These are phyloP conservation scores for Misgurnus mizolepis DNA, from an alignment of 2,113 vertebrate genomes.

Conservation along the genomic window DNA sequence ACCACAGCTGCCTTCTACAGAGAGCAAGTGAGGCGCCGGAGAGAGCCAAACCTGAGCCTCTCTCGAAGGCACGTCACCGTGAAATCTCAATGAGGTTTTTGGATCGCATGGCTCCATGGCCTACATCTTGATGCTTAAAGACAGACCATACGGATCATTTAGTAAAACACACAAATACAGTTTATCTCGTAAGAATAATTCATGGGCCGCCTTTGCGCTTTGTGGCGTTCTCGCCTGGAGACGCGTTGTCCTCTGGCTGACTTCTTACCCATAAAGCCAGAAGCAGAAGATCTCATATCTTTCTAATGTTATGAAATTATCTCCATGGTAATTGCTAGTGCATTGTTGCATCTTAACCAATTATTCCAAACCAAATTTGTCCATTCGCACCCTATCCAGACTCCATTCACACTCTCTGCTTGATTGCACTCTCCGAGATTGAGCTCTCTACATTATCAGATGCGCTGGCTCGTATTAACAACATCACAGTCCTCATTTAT, in stretches of 20 bases:
- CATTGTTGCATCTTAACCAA: not conserved
- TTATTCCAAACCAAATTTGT: slow-evolving; percentile 13
- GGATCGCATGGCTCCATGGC: slow-evolving; percentile 2
- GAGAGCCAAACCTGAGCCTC: slow-evolving; percentile 23
- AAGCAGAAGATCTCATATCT: not conserved
- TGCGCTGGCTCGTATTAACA: slow-evolving; percentile 40
- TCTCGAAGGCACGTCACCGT: slow-evolving; percentile 28
- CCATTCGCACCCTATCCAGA: slow-evolving; percentile 11
- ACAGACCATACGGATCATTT: slow-evolving; percentile 39
- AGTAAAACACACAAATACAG: slow-evolving; percentile 21
- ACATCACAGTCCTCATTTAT: slow-evolving; percentile 41
- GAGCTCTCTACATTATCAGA: slow-evolving; percentile 35
- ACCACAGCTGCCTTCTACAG: slow-evolving; percentile 69
- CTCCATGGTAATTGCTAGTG: not conserved
- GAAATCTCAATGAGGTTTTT: slow-evolving; percentile 41
- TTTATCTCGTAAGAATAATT: slow-evolving; percentile 36
- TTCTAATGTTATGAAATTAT: not conserved
- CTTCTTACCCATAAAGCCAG: not conserved
- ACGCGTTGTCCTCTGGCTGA: slow-evolving; percentile 12
- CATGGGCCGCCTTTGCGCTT: not conserved
- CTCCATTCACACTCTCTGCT: slow-evolving; percentile 29
- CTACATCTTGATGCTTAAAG: slow-evolving; percentile 19
- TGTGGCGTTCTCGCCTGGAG: not conserved
- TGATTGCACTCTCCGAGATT: slow-evolving; percentile 25
- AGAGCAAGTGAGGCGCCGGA: not conserved